Percentiles rank a stretch among this genome's conserved stretches.
phyloP scores from a whole-genome alignment of 2,888 invertebrate species.

The Heliconius ethilla region DNA sequence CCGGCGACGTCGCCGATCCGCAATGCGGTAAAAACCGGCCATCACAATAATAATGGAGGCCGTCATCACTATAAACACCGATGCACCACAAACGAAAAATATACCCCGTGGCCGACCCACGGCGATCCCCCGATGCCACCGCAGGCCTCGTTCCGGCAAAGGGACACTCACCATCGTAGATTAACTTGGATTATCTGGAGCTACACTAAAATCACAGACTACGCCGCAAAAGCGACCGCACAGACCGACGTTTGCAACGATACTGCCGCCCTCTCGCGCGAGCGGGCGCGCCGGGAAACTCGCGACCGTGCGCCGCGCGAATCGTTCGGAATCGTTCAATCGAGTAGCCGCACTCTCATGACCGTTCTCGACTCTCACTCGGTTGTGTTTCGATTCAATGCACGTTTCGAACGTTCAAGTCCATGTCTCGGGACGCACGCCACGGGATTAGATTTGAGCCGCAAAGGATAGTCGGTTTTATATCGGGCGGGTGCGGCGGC shows the following conservation, averaged over 20 bases:
- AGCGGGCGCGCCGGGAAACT: constrained; percentile 77
- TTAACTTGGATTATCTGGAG: constrained; percentile 83
- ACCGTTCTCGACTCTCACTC: constrained; percentile 65
- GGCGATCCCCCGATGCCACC: constrained; percentile 67
- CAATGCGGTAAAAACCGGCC: constrained; percentile 82
- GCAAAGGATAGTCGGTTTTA: constrained; percentile 85
- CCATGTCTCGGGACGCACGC: constrained; percentile 80
- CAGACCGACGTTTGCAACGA: constrained; percentile 81
- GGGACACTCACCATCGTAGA: constrained; percentile 82
- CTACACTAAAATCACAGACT: constrained; percentile 83
- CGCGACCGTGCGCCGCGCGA: constrained; percentile 74
- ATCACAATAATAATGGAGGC: constrained; percentile 82
- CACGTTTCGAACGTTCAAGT: constrained; percentile 71
- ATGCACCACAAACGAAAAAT: constrained; percentile 76
- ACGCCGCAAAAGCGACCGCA: constrained; percentile 81
- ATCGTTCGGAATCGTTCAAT: constrained; percentile 75
- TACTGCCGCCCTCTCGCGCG: constrained; percentile 83
- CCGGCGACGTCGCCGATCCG: constrained; percentile 65
- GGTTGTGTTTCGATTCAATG: constrained; percentile 53
- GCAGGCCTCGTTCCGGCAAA: constrained; percentile 68
- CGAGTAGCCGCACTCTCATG: constrained; percentile 75
- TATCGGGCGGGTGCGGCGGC: constrained; percentile 88
- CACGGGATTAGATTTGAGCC: constrained; percentile 83
- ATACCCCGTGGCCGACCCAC: constrained; percentile 60
- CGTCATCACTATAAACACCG: constrained; percentile 81